phyloP scores from a whole-genome alignment of 2,888 invertebrate species.

The Criorhina ranunculi region DNA sequence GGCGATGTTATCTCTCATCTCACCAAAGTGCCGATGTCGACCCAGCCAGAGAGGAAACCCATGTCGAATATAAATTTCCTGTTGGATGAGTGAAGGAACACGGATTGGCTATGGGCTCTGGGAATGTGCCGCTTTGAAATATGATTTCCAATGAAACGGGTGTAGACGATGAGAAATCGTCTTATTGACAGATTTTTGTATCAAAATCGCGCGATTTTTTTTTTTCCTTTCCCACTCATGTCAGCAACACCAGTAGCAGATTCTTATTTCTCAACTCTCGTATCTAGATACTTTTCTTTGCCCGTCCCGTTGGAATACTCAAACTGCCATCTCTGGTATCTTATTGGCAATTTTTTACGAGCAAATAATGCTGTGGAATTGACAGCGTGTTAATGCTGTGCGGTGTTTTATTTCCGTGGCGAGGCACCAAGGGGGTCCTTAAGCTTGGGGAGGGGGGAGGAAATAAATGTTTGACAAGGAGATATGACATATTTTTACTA shows the following conservation, averaged over 20 bases:
- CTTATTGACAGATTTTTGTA: slow-evolving; percentile 63
- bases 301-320: slow-evolving; percentile 7
- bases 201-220: slow-evolving; percentile 21
- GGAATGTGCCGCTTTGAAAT: slow-evolving; percentile 22
- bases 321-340: slow-evolving; percentile 1
- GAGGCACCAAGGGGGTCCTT: not conserved
- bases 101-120: slow-evolving; percentile 14
- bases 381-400: slow-evolving; percentile 66
- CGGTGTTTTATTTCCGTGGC: slow-evolving; percentile 36
- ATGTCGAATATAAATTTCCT: slow-evolving; percentile 55
- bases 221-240: slow-evolving; percentile 8
- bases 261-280: slow-evolving; percentile 2
- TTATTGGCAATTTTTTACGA: slow-evolving; percentile 56
- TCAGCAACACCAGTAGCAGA: not conserved
- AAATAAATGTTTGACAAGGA: slow-evolving; percentile 48
- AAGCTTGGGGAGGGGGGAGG: not conserved
- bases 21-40: slow-evolving; percentile 5
- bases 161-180: slow-evolving; percentile 53
- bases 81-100: not conserved
- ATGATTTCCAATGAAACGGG: slow-evolving; percentile 66
- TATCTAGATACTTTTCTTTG: slow-evolving; percentile 2
- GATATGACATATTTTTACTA: slow-evolving; percentile 44
- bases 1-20: slow-evolving; percentile 35
- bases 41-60: slow-evolving; percentile 22
- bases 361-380: slow-evolving; percentile 53